Conservation (phyloP, 2,888 invertebrate genomes). For the Brachyptera risi region DNA sequence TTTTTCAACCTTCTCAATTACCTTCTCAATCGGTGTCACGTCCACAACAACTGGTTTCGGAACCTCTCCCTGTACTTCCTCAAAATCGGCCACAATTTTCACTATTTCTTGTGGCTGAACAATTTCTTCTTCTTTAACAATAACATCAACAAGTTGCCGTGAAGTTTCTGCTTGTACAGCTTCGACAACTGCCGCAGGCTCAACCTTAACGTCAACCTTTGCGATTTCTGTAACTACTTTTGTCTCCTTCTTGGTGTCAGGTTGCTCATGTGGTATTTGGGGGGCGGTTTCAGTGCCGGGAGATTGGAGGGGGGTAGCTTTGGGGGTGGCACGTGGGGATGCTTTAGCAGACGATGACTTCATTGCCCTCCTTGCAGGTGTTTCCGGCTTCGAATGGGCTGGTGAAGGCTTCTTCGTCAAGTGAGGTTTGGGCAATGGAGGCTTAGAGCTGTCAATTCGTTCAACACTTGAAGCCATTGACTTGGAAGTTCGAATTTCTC, state of each 20-base stretch:
- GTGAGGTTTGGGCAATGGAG: constrained; percentile 56
- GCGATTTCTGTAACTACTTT: constrained; percentile 13
- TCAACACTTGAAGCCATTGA: constrained; percentile 17
- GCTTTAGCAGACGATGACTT: constrained; percentile 37
- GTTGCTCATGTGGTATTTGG: constrained; percentile 35
- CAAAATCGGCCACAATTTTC: constrained; percentile 38
- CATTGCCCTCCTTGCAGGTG: constrained; percentile 21
- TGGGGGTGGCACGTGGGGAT: constrained; percentile 48
- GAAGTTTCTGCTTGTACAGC: constrained; percentile 3
- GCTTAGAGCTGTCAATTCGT: constrained; percentile 41
- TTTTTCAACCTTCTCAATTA: constrained; percentile 34
- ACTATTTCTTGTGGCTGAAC: constrained; percentile 4
- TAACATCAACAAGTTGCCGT: not conserved
- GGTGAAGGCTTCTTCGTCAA: constrained; percentile 46
- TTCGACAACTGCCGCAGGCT: not conserved
- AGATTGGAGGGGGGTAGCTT: constrained; percentile 54
- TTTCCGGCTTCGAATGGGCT: constrained; percentile 29
- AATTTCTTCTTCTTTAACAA: constrained; percentile 3
- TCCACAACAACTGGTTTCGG: constrained; percentile 44
- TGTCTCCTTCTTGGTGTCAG: constrained; percentile 14
- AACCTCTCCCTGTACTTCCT: constrained; percentile 46
- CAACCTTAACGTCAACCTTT: constrained; percentile 13
- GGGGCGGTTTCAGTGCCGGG: constrained; percentile 48
- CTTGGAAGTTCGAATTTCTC: constrained; percentile 25
- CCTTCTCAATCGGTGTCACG: constrained; percentile 22